These are phyloP conservation scores for Smittia sp. DNA, from an alignment of 2,888 invertebrate genomes.

Conservation along the genomic window DNA sequence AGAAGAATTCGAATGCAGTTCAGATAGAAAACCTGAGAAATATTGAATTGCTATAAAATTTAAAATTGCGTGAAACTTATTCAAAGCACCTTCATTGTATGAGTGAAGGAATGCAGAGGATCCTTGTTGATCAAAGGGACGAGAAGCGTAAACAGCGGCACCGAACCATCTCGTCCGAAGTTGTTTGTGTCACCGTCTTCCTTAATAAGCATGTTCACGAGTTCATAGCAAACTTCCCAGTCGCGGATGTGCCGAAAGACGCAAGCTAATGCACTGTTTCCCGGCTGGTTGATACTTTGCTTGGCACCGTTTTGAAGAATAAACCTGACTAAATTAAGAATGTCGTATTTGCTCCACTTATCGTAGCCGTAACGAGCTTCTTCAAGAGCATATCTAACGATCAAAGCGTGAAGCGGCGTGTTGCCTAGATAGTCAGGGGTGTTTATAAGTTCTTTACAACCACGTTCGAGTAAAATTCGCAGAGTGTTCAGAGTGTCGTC, in stretches of 20 bases:
- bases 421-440: constrained; percentile 70
- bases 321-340: constrained; percentile 65
- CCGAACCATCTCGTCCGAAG: constrained; percentile 69
- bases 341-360: constrained; percentile 73
- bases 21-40: constrained; percentile 61
- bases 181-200: constrained; percentile 63
- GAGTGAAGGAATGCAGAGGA: constrained; percentile 68
- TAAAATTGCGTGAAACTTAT: background rate
- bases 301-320: constrained; percentile 64
- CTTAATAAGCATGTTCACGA: constrained; percentile 53
- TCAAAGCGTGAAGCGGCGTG: constrained; percentile 67
- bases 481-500: constrained; percentile 69
- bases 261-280: constrained; percentile 68
- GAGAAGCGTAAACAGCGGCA: constrained; percentile 71
- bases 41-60: background rate
- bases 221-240: constrained; percentile 61
- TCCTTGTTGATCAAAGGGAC: constrained; percentile 73
- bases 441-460: constrained; percentile 70
- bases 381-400: constrained; percentile 65
- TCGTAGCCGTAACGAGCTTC: constrained; percentile 66
- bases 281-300: constrained; percentile 66
- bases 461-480: constrained; percentile 67
- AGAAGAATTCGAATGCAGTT: constrained; percentile 68
- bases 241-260: constrained; percentile 68
- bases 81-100: constrained; percentile 62